Base-by-base conservation (phyloP, 2,113 vertebrate species). In the Cryptomyrus ogoouensis region DNA sequence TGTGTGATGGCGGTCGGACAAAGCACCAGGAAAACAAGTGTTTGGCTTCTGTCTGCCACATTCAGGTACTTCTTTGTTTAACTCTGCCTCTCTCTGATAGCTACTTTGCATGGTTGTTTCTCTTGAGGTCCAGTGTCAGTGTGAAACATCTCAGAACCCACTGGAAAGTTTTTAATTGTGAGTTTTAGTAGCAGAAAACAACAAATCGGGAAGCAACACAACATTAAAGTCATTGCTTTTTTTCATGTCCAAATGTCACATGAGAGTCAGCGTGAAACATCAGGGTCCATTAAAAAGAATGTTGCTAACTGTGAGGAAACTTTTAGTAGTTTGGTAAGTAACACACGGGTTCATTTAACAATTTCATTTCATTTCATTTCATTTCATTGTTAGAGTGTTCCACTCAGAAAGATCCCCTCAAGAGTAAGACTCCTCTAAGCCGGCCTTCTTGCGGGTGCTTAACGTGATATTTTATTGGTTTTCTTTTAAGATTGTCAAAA, bases 1-100 rank as follows among this genome's bases (percentile, higher is more conserved):
- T 96, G 95, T 93, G 92, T 92, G 93, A 95, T 90, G 94, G 94
- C 91, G 93, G 92, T 93, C 91, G 90, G 91, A 94, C 92, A 92
- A 92, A 90, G 92, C 49, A 15, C 31, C 27, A 31, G 44, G 19
- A 50, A 87, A 87, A 62, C 52, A 88, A 88, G 91, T 93, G 93
- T 88, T 95, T 93, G 90, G 88, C 83, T 95, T 95, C 93, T 94
- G 93, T 89, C 88, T 91, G 92, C 92, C 91, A 83, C 92, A 91
- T 93, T 90, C 8, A 1, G 84, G 46, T 88, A 74, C 35, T 89
- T 87, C 46, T 42, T 46, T 9, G 42, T 89, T 90, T 46, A 74
- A 19, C 42, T 17, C 21, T 8, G 17, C n/a, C 24, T 74, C 21
- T 90, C 56, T 70, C 46, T 24, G 89, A 49, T 70, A 24, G 62